These are phyloP conservation scores for Nansenia antarctica DNA, from an alignment of 2,113 vertebrate genomes.

Conservation along the genomic window DNA sequence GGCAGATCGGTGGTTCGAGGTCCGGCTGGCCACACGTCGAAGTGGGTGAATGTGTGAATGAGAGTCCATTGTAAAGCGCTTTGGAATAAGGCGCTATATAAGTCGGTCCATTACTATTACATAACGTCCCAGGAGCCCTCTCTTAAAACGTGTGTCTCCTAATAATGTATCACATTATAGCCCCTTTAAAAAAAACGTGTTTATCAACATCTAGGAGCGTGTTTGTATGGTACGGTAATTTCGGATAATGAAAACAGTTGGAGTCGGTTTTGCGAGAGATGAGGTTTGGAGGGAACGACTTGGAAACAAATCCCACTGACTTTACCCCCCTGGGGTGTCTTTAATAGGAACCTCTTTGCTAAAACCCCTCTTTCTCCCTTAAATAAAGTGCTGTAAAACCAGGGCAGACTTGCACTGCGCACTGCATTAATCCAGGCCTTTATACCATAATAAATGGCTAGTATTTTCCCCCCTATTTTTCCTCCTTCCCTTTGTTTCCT, in stretches of 20 bases:
- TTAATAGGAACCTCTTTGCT: slow-evolving; percentile 35
- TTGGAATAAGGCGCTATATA: no score
- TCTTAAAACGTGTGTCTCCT: not conserved
- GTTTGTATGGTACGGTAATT: slow-evolving; percentile 18
- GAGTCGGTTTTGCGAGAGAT: slow-evolving; percentile 3
- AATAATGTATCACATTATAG: slow-evolving; percentile 8
- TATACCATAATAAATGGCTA: slow-evolving; percentile 12
- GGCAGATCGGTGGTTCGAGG: no score
- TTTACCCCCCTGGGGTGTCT: slow-evolving; percentile 6
- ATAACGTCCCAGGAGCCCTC: not conserved
- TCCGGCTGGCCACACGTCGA: no score
- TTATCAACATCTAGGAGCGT: slow-evolving; percentile 13
- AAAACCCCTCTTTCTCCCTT: slow-evolving; percentile 35
- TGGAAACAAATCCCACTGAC: not conserved
- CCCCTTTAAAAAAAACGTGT: not conserved
- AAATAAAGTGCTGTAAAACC: slow-evolving; percentile 35
- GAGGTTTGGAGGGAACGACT: slow-evolving; percentile 11
- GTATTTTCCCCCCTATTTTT: not conserved
- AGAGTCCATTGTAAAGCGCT: no score
- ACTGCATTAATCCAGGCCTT: slow-evolving; percentile 24
- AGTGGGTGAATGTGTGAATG: no score
- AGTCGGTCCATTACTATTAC: no score
- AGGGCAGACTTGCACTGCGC: slow-evolving; percentile 10
- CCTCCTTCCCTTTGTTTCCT: not conserved
- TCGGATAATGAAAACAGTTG: slow-evolving; percentile 16